Evolutionary conservation across 1,140 invertebrate species (phyloP), one percentile per base, ranked within the genome.

Genomic region (Xylocopa sonorina): DNA sequence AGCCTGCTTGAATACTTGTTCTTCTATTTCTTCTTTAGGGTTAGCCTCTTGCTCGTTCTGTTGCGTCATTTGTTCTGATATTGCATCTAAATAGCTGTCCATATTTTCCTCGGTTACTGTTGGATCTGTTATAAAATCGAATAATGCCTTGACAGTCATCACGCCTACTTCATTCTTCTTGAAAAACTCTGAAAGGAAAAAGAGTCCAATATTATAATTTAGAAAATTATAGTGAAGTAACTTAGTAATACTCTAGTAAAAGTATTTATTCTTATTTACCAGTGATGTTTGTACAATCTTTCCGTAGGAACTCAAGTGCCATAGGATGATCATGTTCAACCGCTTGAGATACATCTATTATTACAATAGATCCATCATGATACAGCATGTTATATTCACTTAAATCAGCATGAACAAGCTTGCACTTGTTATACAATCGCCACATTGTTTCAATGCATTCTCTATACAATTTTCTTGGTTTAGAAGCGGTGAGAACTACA

Each of bases 281-380:
- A 91, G 95, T 96, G 14, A 99, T 96, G 92, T 99, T 99, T 50
- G 96, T 97, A 89, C 98, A 98, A 93, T 99, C 99, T 92, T 97
- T 99, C 73, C 98, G 94, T 29, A 99, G 94, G 91, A 99, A 99
- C 77, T 99, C 97, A 62, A 99, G 94, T 0, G 99, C 97, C 93
- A 97, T 95, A 0, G 98, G 98, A 95, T 99, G 98, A 91, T 99
- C 98, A 90, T 99, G 98, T 93, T 99, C 98, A 0, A 99, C 99
- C 3, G 98, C 97, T 91, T 99, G 99, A 1, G 98, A 99, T 0
- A 99, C 99, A 94, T 99, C 99, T 88, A 99, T 99, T 34, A 99
- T 95, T 76, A 97, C 96, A 24, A 98, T 92, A 88, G 97, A 95
- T 0, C 96, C 96, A 86, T 98, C 94, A 87, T 98, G 95, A 89